Evolutionary conservation across 2,888 invertebrate genomes (phyloP).

Genomic region (Erebia ligea): DNA sequence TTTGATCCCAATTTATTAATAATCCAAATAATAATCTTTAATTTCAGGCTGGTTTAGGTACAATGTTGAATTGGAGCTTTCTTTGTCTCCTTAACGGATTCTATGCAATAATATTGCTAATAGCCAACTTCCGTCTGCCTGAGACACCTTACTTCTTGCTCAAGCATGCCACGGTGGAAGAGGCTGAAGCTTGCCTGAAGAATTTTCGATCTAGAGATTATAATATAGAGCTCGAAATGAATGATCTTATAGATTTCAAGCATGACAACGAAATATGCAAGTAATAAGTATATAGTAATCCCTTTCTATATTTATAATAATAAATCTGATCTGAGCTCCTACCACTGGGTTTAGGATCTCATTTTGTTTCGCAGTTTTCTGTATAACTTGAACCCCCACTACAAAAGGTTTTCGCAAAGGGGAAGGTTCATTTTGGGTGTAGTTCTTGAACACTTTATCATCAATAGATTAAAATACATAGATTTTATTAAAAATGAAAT

Average conservation of each 20-base stretch:
- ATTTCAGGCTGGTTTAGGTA: conserved; percentile 57
- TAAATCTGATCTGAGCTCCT: too few relatives aligned
- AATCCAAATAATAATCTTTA: not conserved
- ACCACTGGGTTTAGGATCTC: too few relatives aligned
- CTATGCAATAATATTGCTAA: conserved; percentile 45
- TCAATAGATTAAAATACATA: too few relatives aligned
- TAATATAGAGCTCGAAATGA: conserved; percentile 53
- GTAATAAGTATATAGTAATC: conserved; percentile 43
- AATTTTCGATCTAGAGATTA: conserved; percentile 53
- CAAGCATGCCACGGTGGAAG: conserved; percentile 43
- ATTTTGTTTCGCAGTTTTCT: too few relatives aligned
- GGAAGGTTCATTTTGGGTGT: too few relatives aligned
- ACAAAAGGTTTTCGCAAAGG: too few relatives aligned
- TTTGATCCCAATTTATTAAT: too few relatives aligned
- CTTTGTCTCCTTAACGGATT: conserved; percentile 50
- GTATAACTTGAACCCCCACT: too few relatives aligned
- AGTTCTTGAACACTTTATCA: too few relatives aligned
- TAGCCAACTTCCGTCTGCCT: conserved; percentile 50
- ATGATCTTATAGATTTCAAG: conserved; percentile 57
- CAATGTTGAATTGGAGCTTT: conserved; percentile 50
- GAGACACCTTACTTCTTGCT: conserved; percentile 65
- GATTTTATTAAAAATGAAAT: too few relatives aligned
- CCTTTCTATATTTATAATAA: not conserved
- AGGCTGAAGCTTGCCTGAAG: conserved; percentile 45
- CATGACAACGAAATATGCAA: conserved; percentile 58